Percentiles rank a stretch among this genome's conserved stretches.
These are phyloP conservation scores for Chrysogorgia sp. DNA, from an alignment of 92 coral and sea anemone genomes.

Conservation along the genomic window DNA sequence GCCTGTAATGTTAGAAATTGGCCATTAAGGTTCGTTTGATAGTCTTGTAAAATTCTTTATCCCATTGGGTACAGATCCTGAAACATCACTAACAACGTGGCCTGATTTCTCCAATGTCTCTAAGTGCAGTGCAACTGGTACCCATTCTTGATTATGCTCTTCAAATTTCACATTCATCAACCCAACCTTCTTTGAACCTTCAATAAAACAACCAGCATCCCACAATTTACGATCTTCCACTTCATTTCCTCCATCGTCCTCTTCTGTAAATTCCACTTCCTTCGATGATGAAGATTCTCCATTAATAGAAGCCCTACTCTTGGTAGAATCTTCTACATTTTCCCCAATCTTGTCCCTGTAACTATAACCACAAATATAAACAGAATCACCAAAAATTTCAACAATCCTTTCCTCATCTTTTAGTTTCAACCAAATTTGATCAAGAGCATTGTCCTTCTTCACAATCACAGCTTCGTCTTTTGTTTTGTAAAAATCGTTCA, in stretches of 20 bases:
- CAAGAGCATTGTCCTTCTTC: slow-evolving; percentile 66
- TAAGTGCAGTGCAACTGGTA: slow-evolving; percentile 77
- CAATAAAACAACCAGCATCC: slow-evolving; percentile 78
- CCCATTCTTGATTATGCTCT: slow-evolving; percentile 73
- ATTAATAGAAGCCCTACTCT: neutral
- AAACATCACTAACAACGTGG: slow-evolving; percentile 73
- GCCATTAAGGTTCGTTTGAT: slow-evolving; percentile 33
- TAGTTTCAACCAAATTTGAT: slow-evolving; percentile 69
- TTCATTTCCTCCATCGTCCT: slow-evolving; percentile 11
- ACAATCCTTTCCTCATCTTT: slow-evolving; percentile 69
- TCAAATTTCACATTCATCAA: slow-evolving; percentile 74
- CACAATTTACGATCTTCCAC: slow-evolving; percentile 33
- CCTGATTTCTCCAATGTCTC: slow-evolving; percentile 80
- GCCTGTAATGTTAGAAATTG: no score
- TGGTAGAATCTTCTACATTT: neutral
- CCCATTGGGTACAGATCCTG: slow-evolving; percentile 89
- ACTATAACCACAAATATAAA: slow-evolving; percentile 71
- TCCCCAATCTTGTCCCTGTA: slow-evolving; percentile 32
- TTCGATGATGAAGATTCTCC: neutral
- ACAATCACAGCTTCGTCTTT: slow-evolving; percentile 47
- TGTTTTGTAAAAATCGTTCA: slow-evolving; percentile 11
- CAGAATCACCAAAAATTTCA: slow-evolving; percentile 79
- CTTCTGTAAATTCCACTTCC: slow-evolving; percentile 23
- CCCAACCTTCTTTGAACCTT: slow-evolving; percentile 82
- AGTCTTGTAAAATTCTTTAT: slow-evolving; percentile 76